Evolutionary conservation across 2,888 invertebrate genomes (phyloP).

Genomic region (Dasypolia templi): DNA sequence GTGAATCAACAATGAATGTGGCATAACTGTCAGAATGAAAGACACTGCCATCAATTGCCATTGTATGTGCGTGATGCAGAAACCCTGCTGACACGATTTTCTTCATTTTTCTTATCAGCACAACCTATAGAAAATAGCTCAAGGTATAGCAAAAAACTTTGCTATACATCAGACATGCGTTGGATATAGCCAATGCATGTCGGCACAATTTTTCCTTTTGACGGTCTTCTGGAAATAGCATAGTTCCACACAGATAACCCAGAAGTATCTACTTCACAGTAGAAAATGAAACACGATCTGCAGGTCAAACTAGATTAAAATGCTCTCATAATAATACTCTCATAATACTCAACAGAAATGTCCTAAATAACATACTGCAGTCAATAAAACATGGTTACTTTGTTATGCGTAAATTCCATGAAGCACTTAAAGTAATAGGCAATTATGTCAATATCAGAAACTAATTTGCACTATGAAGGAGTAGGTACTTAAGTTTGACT

Average conservation of each 20-base stretch:
- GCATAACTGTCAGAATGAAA: too few relatives aligned
- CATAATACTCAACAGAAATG: background rate
- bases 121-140: background rate
- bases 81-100: too few relatives aligned
- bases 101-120: background rate
- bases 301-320: constrained; percentile 19
- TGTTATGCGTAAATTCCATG: background rate
- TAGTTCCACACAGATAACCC: constrained; percentile 2
- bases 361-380: background rate
- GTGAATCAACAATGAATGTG: background rate
- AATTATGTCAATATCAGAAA: background rate
- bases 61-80: background rate
- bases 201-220: background rate
- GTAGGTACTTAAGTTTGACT: background rate
- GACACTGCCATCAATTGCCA: background rate
- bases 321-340: background rate
- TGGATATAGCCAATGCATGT: too few relatives aligned
- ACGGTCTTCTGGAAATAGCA: background rate
- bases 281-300: constrained; percentile 7
- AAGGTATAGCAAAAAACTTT: too few relatives aligned
- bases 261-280: constrained; percentile 16
- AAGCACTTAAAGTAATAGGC: background rate
- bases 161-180: too few relatives aligned
- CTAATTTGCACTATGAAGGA: background rate
- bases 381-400: constrained; percentile 1